Conservation (phyloP, 2,797 vertebrate genomes). For the Linurgus olivaceus region DNA sequence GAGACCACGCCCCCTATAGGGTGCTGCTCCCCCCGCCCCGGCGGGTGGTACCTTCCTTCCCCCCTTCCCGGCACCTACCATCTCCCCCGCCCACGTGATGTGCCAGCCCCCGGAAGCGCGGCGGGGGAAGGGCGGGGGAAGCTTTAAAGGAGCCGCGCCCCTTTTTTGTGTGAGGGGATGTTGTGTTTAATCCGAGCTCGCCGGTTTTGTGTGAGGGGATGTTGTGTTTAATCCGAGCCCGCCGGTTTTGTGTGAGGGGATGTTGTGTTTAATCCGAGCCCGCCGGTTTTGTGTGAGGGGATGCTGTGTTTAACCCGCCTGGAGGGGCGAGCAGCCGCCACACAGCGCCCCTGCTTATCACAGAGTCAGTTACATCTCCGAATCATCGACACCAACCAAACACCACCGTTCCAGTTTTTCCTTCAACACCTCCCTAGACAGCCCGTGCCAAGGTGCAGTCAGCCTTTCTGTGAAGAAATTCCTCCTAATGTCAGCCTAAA, state of each 20-base stretch:
- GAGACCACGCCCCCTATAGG: too few species aligned
- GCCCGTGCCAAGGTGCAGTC: too few species aligned
- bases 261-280: not conserved
- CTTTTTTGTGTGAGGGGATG: rapidly evolving
- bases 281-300: too few species aligned
- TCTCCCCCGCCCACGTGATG: not conserved
- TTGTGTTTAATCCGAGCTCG: not conserved
- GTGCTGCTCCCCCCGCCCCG: not conserved
- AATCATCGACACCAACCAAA: not conserved
- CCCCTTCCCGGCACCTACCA: not conserved
- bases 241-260: rapidly evolving
- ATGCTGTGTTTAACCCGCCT: not conserved
- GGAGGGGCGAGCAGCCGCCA: not conserved
- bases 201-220: rapidly evolving
- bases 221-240: not conserved
- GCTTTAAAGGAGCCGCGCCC: not conserved
- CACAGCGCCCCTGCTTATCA: too few species aligned
- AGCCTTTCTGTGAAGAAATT: not conserved
- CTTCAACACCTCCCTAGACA: not conserved
- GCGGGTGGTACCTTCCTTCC: not conserved
- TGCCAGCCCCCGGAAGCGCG: not conserved
- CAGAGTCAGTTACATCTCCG: rapidly evolving
- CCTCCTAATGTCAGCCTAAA: not conserved
- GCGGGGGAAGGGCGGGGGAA: rapidly evolving
- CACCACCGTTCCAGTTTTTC: too few species aligned